phyloP scores from a whole-genome alignment of 1,140 invertebrate species.

The Zelostemma sp. region DNA sequence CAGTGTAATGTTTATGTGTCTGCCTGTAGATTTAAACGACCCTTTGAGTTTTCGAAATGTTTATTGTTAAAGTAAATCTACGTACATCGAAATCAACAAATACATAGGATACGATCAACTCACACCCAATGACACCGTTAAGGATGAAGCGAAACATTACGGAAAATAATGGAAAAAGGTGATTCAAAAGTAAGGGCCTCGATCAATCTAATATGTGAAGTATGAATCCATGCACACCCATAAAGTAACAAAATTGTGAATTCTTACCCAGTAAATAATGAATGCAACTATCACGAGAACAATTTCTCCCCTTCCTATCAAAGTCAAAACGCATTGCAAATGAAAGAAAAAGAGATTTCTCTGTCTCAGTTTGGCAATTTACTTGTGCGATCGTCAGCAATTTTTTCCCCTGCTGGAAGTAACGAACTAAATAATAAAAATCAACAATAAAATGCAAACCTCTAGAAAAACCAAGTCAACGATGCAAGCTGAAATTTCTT shows the following conservation, averaged over 20 bases:
- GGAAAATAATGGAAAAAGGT: no score
- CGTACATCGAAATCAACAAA: neutral
- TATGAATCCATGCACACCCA: neutral
- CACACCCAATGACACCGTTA: no score
- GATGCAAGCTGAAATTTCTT: neutral
- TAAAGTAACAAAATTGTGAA: neutral
- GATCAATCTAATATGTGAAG: no score
- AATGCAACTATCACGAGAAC: neutral
- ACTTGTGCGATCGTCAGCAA: no score
- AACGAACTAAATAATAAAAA: no score
- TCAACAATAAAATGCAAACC: no score
- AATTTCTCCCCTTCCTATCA: neutral
- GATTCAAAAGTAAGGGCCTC: no score
- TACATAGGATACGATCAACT: neutral
- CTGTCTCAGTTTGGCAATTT: no score
- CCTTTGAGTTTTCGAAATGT: neutral
- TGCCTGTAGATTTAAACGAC: conserved; percentile 2
- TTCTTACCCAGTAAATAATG: conserved; percentile 1
- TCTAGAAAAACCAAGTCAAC: conserved; percentile 6
- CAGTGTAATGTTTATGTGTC: conserved; percentile 1
- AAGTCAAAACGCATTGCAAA: no score
- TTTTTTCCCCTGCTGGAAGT: no score
- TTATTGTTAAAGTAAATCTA: conserved; percentile 2
- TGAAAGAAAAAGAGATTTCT: no score
- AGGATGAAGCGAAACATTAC: no score